Percentiles rank a stretch among this genome's conserved stretches.
These are phyloP conservation scores for Noctua fimbriata DNA, from an alignment of 2,888 invertebrate species.

Conservation along the genomic window DNA sequence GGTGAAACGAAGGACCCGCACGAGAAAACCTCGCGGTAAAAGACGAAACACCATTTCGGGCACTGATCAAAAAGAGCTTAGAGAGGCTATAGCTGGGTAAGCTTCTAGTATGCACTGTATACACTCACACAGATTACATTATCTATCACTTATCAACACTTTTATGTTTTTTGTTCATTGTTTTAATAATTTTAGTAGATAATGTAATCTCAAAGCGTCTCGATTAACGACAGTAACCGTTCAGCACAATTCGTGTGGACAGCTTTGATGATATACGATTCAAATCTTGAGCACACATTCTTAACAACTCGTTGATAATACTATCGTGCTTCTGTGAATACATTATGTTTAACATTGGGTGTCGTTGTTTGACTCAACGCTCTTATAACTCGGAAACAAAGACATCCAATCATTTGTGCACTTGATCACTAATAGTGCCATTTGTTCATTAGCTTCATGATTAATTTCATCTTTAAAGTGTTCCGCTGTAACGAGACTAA, in stretches of 20 bases:
- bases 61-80: conserved; percentile 97
- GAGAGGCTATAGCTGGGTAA: conserved; percentile 96
- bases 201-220: conserved; percentile 84
- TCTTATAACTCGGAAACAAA: conserved; percentile 75
- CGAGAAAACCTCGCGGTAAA: conserved; percentile 94
- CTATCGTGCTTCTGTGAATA: conserved; percentile 89
- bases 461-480: conserved; percentile 84
- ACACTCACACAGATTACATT: conserved; percentile 83
- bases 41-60: conserved; percentile 97
- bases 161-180: conserved; percentile 63
- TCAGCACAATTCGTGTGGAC: conserved; percentile 86
- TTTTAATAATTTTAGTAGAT: conserved; percentile 70
- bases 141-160: conserved; percentile 72
- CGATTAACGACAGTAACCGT: conserved; percentile 83
- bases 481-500: conserved; percentile 87
- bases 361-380: conserved; percentile 81
- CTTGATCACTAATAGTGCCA: conserved; percentile 89
- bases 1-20: conserved; percentile 93
- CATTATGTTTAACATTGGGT: conserved; percentile 85
- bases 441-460: conserved; percentile 88
- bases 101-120: conserved; percentile 90
- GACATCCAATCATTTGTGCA: conserved; percentile 86
- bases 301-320: conserved; percentile 86
- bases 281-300: conserved; percentile 85
- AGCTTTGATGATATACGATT: conserved; percentile 81